These are phyloP conservation scores for Heteromormyrus szaboi DNA, from an alignment of 2,797 vertebrate genomes.

Conservation along the genomic window DNA sequence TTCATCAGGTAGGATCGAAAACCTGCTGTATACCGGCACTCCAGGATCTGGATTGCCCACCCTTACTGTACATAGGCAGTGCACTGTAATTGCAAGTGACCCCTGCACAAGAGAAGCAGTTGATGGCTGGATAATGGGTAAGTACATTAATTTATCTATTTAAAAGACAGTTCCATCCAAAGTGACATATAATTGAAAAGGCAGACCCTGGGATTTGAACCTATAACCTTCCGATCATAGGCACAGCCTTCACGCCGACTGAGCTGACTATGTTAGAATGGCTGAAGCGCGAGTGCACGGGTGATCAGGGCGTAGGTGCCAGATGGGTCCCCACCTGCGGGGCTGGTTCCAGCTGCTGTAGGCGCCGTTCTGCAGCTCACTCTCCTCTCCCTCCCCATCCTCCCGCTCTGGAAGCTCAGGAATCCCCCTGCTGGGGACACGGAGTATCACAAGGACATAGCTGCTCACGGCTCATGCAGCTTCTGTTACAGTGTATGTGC, in stretches of 20 bases:
- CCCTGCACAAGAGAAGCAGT: background rate
- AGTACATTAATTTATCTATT: background rate
- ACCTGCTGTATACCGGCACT: background rate
- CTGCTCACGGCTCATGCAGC: background rate
- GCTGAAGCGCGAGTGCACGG: background rate
- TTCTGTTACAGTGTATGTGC: background rate
- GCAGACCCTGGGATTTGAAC: background rate
- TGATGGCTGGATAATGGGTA: background rate
- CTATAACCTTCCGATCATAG: background rate
- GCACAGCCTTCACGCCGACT: background rate
- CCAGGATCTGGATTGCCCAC: background rate
- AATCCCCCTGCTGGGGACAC: constrained; percentile 52
- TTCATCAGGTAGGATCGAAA: background rate
- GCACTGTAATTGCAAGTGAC: background rate
- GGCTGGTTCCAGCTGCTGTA: constrained; percentile 89
- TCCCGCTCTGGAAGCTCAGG: constrained; percentile 90
- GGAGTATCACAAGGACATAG: background rate
- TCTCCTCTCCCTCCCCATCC: constrained; percentile 98
- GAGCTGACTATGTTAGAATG: background rate
- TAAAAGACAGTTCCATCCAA: background rate
- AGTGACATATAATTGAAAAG: background rate
- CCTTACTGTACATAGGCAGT: background rate
- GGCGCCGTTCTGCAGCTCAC: constrained; percentile 71
- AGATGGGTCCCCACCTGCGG: constrained; percentile 65
- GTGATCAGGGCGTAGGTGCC: background rate